Conservation (phyloP, 1,140 invertebrate genomes). For the Chironomus tepperi region DNA sequence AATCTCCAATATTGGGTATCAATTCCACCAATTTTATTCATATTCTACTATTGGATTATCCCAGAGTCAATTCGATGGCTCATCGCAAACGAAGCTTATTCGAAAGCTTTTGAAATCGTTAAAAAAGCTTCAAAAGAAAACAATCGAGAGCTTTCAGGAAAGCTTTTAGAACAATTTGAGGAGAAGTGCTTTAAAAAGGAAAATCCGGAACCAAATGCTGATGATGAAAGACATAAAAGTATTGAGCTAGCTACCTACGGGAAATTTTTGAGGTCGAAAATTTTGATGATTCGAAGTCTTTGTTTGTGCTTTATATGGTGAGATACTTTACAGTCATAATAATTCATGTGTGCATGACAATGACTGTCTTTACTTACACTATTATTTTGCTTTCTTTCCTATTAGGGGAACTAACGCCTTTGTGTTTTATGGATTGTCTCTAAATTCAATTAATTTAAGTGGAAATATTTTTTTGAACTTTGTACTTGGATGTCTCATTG, state of each 20-base stretch:
- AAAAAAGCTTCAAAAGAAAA: conserved; percentile 46
- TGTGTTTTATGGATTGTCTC: conserved; percentile 62
- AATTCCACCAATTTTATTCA: conserved; percentile 45
- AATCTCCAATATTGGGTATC: conserved; percentile 48
- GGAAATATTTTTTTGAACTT: conserved; percentile 58
- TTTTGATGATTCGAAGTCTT: conserved; percentile 40
- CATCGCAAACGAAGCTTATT: conserved; percentile 43
- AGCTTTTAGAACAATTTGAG: conserved; percentile 37
- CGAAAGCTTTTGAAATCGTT: conserved; percentile 47
- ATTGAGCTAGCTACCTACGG: not conserved
- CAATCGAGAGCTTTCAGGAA: conserved; percentile 42
- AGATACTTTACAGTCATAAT: not conserved
- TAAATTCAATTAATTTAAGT: conserved; percentile 56
- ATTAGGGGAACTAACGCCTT: conserved; percentile 47
- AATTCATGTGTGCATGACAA: too few species aligned
- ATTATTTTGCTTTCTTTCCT: conserved; percentile 30
- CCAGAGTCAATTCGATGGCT: conserved; percentile 58
- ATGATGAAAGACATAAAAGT: not conserved
- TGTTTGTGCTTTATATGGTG: conserved; percentile 46
- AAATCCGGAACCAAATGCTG: not conserved
- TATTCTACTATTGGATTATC: conserved; percentile 50
- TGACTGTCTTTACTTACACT: not conserved
- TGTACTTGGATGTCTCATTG: conserved; percentile 47
- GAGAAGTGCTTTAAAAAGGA: not conserved
- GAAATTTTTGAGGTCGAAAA: conserved; percentile 40